phyloP scores from a whole-genome alignment of 2,113 vertebrate species.

The Tragulus kanchil region DNA sequence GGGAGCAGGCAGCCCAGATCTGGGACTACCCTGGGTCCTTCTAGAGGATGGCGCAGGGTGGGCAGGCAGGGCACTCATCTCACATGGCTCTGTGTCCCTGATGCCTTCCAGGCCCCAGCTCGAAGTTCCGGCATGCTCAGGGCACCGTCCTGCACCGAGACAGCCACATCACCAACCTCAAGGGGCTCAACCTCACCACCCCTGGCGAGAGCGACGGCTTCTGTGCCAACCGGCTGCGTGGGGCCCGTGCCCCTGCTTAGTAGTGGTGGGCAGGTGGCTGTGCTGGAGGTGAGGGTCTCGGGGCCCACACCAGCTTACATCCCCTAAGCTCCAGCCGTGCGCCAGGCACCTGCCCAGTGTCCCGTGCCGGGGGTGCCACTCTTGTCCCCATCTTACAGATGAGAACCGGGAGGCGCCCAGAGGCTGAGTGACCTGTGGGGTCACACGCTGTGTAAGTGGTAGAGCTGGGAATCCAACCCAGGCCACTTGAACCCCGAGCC shows the following conservation, averaged over 20 bases:
- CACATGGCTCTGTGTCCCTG: neutral
- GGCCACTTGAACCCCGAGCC: neutral
- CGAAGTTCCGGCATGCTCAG: slow-evolving; percentile 95
- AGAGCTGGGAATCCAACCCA: slow-evolving; percentile 34
- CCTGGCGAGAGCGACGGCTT: slow-evolving; percentile 96
- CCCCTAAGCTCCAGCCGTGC: neutral
- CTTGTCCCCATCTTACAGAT: slow-evolving; percentile 56
- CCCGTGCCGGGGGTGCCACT: neutral
- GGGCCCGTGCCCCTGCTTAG: slow-evolving; percentile 94
- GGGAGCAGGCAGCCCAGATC: neutral
- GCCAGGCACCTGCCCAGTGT: neutral
- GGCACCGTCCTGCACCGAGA: slow-evolving; percentile 93
- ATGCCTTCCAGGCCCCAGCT: slow-evolving; percentile 88
- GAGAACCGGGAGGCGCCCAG: slow-evolving; percentile 50
- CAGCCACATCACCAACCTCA: slow-evolving; percentile 96
- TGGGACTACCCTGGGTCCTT: neutral
- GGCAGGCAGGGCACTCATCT: neutral
- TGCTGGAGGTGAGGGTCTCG: slow-evolving; percentile 91
- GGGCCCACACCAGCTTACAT: neutral
- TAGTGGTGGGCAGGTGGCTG: slow-evolving; percentile 94
- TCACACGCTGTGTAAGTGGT: slow-evolving; percentile 66
- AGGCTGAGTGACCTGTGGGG: slow-evolving; percentile 10
- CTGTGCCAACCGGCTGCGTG: slow-evolving; percentile 90
- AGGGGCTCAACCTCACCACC: slow-evolving; percentile 95
- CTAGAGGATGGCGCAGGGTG: neutral